Percentiles rank a stretch among this genome's conserved stretches.
Conservation (phyloP, 2,888 invertebrate genomes). For the Eremobia ochroleuca region DNA sequence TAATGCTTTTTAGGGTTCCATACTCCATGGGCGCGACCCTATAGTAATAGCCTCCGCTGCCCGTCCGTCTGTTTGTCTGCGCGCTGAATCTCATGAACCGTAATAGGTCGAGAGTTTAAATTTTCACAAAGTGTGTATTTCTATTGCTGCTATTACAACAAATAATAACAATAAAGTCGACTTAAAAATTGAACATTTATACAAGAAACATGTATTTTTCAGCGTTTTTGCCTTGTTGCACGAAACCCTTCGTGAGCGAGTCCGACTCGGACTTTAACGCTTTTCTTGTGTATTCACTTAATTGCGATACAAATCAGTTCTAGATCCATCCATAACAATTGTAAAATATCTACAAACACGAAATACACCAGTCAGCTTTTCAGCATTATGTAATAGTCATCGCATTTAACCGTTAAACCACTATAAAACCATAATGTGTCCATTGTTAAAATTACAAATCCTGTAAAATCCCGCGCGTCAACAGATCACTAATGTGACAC, state of each 20-base stretch:
- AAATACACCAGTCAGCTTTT: not conserved
- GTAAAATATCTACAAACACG: not conserved
- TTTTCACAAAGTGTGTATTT: not conserved
- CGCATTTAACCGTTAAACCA: slow-evolving; percentile 19
- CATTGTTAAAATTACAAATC: slow-evolving; percentile 55
- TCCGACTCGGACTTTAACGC: not conserved
- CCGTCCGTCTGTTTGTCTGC: no score
- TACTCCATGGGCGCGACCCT: no score
- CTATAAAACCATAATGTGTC: slow-evolving; percentile 43
- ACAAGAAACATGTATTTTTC: not conserved
- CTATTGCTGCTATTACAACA: not conserved
- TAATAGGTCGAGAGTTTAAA: not conserved
- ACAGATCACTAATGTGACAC: slow-evolving; percentile 49
- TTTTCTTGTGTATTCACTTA: not conserved
- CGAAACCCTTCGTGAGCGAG: no score
- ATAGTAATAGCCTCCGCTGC: no score
- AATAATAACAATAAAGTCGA: not conserved
- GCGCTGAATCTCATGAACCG: no score
- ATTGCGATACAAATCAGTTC: not conserved
- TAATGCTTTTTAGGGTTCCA: not conserved
- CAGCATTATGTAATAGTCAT: slow-evolving; percentile 19
- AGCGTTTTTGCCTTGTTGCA: not conserved
- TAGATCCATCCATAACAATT: not conserved
- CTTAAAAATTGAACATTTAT: not conserved
- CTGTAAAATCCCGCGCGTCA: slow-evolving; percentile 48